Evolutionary conservation across 2,888 invertebrate genomes (phyloP), one percentile per base, ranked within the genome.

Genomic region (Pseudococcus viburni): DNA sequence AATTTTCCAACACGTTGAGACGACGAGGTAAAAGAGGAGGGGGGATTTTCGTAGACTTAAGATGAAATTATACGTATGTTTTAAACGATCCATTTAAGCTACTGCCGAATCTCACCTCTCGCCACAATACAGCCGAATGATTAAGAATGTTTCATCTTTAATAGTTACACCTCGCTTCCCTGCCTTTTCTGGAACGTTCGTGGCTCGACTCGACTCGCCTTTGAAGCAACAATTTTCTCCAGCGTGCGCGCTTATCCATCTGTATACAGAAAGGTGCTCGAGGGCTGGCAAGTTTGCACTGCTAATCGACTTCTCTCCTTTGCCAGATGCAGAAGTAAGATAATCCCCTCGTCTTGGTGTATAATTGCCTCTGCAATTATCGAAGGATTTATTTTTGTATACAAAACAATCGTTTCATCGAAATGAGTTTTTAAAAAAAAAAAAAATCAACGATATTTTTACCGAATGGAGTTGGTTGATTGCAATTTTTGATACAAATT

Each of bases 61-160:
- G 22, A 64, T 11, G 22, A 64, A 64, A 64, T 11, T 64, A 64
- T 64, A 64, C 64, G 64, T 22, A 64, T 64, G 22, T 19, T 64
- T 64, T 64, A 64, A 64, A 22, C 64, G 22, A 64, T 22, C 22
- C 64, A 64, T 64, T 64, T 22, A 64, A 22, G 19, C 22, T 64
- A 64, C 22, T 8, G 64, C 22, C n/a, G n/a, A 15, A 59, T 15
- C 19, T 64, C 9, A 19, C 64, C 22, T 22, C 64, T 5, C 64
- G 22, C 12, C 22, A 22, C 11, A 8, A 64, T 22, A 11, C 64
- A 5, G 64, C 64, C 22, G 59, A 22, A 64, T 64, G 64, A 64
- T 64, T 64, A 64, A 64, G 64, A 64, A 64, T 64, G 64, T 64
- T 64, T 64, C 64, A 64, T 64, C 64, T 64, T 64, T 64, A 64